Conservation (phyloP, 2,888 invertebrate species). For the Phanerotoma sp. region DNA sequence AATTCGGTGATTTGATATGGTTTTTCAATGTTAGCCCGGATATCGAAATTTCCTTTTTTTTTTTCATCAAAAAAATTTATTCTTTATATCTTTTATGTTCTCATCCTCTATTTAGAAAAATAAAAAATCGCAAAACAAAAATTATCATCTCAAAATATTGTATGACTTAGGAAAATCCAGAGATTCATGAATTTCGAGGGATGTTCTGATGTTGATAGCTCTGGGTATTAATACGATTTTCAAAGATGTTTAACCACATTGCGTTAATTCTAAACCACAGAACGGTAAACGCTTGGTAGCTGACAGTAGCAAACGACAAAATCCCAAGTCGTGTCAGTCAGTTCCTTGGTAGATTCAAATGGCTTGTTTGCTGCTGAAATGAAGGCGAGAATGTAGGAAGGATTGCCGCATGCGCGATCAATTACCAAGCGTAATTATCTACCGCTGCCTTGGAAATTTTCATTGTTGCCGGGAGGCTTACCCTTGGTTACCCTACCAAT, state of each 20-base stretch:
- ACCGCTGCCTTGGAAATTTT: constrained; percentile 32
- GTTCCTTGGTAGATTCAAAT: too few species aligned
- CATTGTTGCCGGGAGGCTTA: constrained; percentile 28
- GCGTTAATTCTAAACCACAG: constrained; percentile 12
- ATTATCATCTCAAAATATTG: too few species aligned
- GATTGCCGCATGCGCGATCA: constrained; percentile 29
- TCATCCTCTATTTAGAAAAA: too few species aligned
- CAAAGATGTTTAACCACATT: constrained; percentile 6
- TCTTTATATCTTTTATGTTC: too few species aligned
- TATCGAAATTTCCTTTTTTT: too few species aligned
- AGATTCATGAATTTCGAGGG: too few species aligned
- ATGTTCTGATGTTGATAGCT: too few species aligned
- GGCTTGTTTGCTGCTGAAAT: not conserved
- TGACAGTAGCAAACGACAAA: constrained; percentile 6
- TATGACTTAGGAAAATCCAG: too few species aligned
- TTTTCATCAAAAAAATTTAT: too few species aligned
- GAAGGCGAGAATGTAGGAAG: not conserved
- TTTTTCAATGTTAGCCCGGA: too few species aligned
- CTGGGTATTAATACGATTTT: constrained; percentile 6
- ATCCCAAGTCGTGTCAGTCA: constrained; percentile 1
- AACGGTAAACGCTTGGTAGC: constrained; percentile 7
- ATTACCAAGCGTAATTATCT: constrained; percentile 33
- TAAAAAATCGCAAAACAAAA: too few species aligned
- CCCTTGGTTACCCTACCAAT: not conserved
- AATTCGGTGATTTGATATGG: too few species aligned